phyloP scores from a whole-genome alignment of 2,888 invertebrate species.

The Vandiemenella viatica region DNA sequence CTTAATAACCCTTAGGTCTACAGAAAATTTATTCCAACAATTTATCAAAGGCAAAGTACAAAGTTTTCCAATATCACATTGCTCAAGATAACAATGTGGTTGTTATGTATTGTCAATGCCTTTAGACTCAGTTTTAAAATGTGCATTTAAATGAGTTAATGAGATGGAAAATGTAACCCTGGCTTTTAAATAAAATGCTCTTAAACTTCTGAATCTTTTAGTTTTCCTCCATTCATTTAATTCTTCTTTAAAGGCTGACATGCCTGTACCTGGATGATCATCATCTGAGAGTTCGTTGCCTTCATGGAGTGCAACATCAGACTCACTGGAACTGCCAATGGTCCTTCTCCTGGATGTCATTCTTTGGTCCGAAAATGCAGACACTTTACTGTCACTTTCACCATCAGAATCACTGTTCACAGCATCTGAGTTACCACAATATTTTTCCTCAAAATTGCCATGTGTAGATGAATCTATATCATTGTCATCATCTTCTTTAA shows the following conservation, averaged over 20 bases:
- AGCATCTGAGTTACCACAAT: neutral
- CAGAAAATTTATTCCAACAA: no score
- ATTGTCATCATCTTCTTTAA: neutral
- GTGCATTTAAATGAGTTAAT: no score
- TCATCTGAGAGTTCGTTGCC: slow-evolving; percentile 44
- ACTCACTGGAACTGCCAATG: slow-evolving; percentile 45
- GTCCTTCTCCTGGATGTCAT: slow-evolving; percentile 29
- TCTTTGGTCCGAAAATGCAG: slow-evolving; percentile 8
- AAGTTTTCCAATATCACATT: no score
- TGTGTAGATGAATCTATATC: neutral
- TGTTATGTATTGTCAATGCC: no score
- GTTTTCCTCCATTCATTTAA: slow-evolving; percentile 1
- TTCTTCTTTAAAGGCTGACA: neutral
- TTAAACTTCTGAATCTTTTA: no score
- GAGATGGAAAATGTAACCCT: no score
- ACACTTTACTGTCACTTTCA: slow-evolving; percentile 27
- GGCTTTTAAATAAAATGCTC: no score
- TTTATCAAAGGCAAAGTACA: no score
- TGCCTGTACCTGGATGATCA: slow-evolving; percentile 39
- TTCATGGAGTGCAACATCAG: slow-evolving; percentile 47
- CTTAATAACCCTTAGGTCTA: no score
- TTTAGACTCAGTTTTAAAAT: no score
- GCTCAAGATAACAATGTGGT: no score
- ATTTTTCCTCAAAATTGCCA: neutral
- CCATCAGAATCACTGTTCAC: slow-evolving; percentile 32